phyloP scores from a whole-genome alignment of 1,140 invertebrate genomes.

The Drosophila lacteicornis region DNA sequence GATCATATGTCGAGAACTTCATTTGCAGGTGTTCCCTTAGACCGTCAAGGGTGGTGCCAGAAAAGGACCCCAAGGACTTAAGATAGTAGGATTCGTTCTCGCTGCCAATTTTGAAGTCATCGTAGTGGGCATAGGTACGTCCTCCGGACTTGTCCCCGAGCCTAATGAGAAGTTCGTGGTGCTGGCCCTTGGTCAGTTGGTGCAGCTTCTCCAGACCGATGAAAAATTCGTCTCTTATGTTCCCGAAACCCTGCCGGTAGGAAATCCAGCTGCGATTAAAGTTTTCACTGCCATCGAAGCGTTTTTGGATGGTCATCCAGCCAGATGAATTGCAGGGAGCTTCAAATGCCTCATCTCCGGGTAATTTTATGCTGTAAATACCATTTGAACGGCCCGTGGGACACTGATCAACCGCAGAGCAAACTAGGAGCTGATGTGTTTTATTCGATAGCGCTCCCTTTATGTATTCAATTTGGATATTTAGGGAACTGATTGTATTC shows the following conservation, averaged over 20 bases:
- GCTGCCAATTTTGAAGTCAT: conserved; percentile 1
- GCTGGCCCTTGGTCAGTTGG: neutral
- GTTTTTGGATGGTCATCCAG: conserved; percentile 2
- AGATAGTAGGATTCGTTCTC: neutral
- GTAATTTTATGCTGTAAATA: neutral
- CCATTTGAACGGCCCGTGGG: neutral
- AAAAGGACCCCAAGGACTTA: neutral
- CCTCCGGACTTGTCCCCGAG: neutral
- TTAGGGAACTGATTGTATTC: neutral
- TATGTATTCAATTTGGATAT: neutral
- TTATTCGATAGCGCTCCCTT: neutral
- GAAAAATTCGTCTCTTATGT: neutral
- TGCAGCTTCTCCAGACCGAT: neutral
- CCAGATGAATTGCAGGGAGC: neutral
- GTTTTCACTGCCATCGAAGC: neutral
- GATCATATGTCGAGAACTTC: neutral
- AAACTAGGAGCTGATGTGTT: neutral
- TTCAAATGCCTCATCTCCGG: neutral
- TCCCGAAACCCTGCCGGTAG: neutral
- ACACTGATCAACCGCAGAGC: neutral
- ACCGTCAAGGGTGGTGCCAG: neutral
- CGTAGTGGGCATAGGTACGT: neutral
- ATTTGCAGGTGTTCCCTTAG: neutral
- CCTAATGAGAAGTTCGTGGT: neutral
- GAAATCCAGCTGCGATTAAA: neutral